Percentiles rank a stretch among this genome's conserved stretches.
These are phyloP conservation scores for Encarsia formosa DNA, from an alignment of 2,888 invertebrate genomes.

Conservation along the genomic window DNA sequence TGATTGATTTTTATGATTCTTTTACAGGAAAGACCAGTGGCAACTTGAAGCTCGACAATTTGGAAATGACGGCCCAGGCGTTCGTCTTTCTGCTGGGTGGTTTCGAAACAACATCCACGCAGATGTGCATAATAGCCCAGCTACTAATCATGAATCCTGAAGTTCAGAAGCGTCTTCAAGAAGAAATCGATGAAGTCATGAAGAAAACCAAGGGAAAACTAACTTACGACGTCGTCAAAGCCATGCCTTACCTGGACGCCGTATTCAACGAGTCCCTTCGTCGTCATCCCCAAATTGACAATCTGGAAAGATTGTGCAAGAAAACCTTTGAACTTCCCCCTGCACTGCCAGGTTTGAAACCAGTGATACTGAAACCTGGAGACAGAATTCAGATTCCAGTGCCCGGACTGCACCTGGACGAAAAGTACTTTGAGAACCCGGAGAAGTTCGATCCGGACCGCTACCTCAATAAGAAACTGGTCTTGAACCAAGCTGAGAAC, in stretches of 20 bases:
- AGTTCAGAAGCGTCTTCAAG: constrained; percentile 36
- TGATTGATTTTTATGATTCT: too few relatives aligned
- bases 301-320: constrained; percentile 40
- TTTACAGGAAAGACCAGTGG: background rate
- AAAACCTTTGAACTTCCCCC: constrained; percentile 43
- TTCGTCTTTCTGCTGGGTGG: constrained; percentile 45
- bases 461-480: constrained; percentile 31
- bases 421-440: constrained; percentile 45
- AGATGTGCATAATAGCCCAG: constrained; percentile 37
- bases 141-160: constrained; percentile 35
- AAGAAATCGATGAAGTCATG: constrained; percentile 39
- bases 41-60: constrained; percentile 30
- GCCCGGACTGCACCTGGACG: constrained; percentile 44
- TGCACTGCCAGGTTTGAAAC: constrained; percentile 36
- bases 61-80: constrained; percentile 54
- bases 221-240: constrained; percentile 39
- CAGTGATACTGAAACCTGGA: constrained; percentile 40
- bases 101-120: constrained; percentile 38
- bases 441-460: constrained; percentile 49
- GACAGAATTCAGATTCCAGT: constrained; percentile 41
- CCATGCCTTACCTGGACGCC: constrained; percentile 41
- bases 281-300: constrained; percentile 34
- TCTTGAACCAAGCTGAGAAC: constrained; percentile 4
- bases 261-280: constrained; percentile 39
- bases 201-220: constrained; percentile 25